Evolutionary conservation across 2,888 invertebrate genomes (phyloP), one percentile per base, ranked within the genome.

Genomic region (Drosophila borborema): DNA sequence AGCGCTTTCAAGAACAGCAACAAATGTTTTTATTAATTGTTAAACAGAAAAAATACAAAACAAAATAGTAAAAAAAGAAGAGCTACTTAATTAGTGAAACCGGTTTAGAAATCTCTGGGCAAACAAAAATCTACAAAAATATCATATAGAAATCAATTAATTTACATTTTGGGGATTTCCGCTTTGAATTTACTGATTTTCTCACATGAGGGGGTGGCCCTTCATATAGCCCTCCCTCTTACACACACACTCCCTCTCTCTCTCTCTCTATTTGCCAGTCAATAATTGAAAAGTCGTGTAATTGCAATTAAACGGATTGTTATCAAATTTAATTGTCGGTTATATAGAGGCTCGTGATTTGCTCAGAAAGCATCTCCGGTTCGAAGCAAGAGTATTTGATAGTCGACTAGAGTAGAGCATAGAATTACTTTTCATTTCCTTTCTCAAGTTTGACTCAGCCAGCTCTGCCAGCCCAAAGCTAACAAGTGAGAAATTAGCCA

Each of bases 101-200:
- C 82, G 80, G 86, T 89, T 88, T 65, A 81, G 64, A 74, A 75
- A 74, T 72, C 80, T 64, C 56, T 51, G 45, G 58, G 62, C 49
- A 66, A 59, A 16, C 71, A 59, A 78, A 72, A 67, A 54, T 48
- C 58, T 14, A 49, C n/a, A 40, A 67, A 54, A 64, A 59, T n/a
- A 46, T 73, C 66, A 74, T 76, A 70, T 76, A 71, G 67, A 72
- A 68, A 89, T 81, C 68, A 55, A 89, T 86, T 85, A 87, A 89
- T 89, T 89, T 87, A 85, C 81, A 86, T 86, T 87, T 85, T 49
- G 86, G 86, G 86, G 67, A 74, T 86, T 86, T 88, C 86, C 86
- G 82, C 68, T 45, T 23, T 40, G 54, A 61, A 63, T 65, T 72
- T 54, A 40, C 43, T 63, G 64, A 56, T 62, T 63, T n/a, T 59